Conservation (phyloP, 2,113 vertebrate genomes). For the Gorsachius goisagi region DNA sequence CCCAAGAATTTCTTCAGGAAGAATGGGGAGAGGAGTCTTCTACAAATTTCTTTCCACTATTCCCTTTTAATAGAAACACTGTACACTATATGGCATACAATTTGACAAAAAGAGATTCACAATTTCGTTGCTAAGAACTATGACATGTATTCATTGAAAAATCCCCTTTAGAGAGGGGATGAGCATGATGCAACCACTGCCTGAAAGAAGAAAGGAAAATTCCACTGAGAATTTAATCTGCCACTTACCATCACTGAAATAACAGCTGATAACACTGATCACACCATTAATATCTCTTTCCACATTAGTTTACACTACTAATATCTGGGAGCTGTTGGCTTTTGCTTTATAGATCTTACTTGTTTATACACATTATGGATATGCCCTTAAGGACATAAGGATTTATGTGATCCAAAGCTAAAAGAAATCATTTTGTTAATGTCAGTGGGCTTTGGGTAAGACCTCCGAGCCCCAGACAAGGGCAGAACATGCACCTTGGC, state of each 20-base stretch:
- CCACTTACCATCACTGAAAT: slow-evolving; percentile 22
- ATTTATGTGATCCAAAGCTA: background rate
- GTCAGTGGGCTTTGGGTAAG: background rate
- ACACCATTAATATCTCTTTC: background rate
- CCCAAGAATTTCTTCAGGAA: background rate
- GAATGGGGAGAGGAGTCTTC: background rate
- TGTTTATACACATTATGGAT: background rate
- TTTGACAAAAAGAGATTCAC: background rate
- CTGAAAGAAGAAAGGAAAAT: slow-evolving; percentile 60
- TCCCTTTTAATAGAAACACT: slow-evolving; percentile 22
- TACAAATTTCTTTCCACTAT: background rate
- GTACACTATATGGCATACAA: background rate
- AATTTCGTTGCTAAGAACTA: background rate
- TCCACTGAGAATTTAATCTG: slow-evolving; percentile 54
- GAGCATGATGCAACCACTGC: background rate
- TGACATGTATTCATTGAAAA: background rate
- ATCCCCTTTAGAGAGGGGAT: background rate
- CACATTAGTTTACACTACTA: background rate
- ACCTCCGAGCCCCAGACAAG: background rate
- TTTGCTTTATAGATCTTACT: background rate
- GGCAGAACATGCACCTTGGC: background rate
- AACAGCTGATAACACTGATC: slow-evolving; percentile 16
- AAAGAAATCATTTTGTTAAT: background rate
- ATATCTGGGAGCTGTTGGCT: background rate
- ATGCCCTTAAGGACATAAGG: background rate